Base-by-base conservation (phyloP, 2,113 vertebrate species). In the Reinhardtius hippoglossoides region DNA sequence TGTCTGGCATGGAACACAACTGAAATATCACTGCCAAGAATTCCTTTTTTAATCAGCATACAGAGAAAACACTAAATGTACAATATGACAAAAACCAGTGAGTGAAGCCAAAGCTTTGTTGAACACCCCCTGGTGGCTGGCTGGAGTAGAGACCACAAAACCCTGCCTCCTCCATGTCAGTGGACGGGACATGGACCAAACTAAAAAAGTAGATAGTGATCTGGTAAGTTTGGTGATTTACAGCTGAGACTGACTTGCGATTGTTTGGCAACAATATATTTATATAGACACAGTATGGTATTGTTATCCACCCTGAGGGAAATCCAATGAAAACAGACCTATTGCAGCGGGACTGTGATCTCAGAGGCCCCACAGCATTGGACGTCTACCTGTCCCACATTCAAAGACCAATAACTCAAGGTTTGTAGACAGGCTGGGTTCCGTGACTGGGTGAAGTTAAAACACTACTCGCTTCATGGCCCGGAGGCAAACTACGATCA, bases 311-410 rank as follows among this genome's bases (percentile, higher is more conserved):
- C 24, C 56, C 48, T 24, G 56, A 74, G 26, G 27, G 40, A 21
- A 9, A 10, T 68, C 64, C 46, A 79, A 15, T 79, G 57, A 82
- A 80, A 89, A 75, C 70, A 75, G 37, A 78, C 58, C 78, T 56
- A 55, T 20, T 26, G 16, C 50, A 40, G 6, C 4, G 7, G 24
- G 4, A 50, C 12, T 10, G 2, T 67, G 52, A 72, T 71, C 62
- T 72, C 78, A 42, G 64, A 62, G 52, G 55, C 64, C 26, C 54
- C 24, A 1, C 12, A 42, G 13, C n/a, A 21, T 18, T 48, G 58
- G 27, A 67, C 10, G 6, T 48, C 54, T 87, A 87, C 80, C 80
- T 70, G 74, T 74, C 27, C 40, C 44, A 85, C 76, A 89, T 76
- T 50, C 90, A 81, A 81, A 40, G 2, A 78, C 70, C 46, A 71